Evolutionary conservation across 2,113 vertebrate genomes (phyloP).

Genomic region (Onychorhynchus coronatus): DNA sequence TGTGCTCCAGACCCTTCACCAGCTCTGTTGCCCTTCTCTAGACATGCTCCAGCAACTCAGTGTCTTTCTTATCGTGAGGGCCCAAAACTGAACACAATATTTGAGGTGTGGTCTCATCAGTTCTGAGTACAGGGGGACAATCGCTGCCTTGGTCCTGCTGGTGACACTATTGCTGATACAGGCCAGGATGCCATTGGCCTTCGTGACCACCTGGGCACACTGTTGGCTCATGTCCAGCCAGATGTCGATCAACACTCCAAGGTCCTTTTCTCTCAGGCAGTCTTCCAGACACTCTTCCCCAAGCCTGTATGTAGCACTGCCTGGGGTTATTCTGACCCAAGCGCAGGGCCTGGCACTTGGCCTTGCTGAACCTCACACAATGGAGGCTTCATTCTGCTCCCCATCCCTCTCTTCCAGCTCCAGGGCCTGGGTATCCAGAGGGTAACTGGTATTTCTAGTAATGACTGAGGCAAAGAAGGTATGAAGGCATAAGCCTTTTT

Average conservation of each 20-base stretch:
- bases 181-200: neutral
- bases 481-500: neutral
- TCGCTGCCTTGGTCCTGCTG: neutral
- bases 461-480: neutral
- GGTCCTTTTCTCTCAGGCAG: neutral
- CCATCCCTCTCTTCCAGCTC: neutral
- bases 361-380: neutral
- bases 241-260: neutral
- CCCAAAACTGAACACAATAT: neutral
- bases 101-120: neutral
- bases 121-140: fast-evolving
- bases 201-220: neutral
- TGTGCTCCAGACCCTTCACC: neutral
- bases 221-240: neutral
- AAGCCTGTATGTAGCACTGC: neutral
- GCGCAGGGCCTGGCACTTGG: neutral
- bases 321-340: neutral
- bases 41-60: neutral
- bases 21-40: neutral
- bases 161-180: neutral
- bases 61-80: neutral
- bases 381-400: neutral
- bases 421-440: neutral
- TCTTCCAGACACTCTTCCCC: neutral
- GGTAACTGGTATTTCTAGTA: neutral